Evolutionary conservation across 2,113 vertebrate species (phyloP).

Genomic region (Struthio camelus): DNA sequence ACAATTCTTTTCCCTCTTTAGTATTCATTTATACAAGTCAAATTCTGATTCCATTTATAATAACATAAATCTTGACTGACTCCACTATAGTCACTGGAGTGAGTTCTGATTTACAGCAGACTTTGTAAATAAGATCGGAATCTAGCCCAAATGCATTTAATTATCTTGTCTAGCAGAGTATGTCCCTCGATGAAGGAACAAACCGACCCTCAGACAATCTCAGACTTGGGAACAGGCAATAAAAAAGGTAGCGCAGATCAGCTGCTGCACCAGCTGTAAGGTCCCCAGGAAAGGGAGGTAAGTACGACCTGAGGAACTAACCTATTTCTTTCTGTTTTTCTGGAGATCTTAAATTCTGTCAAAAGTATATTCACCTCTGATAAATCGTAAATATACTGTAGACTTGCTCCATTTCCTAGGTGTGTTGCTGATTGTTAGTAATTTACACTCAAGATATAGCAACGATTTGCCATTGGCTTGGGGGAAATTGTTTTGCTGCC

Average conservation of each 20-base stretch:
- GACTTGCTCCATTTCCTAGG: conserved; percentile 71
- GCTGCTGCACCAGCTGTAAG: conserved; percentile 12
- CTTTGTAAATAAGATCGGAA: conserved; percentile 46
- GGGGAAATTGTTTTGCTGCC: conserved; percentile 71
- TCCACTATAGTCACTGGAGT: conserved; percentile 10
- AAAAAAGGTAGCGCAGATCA: conserved; percentile 44
- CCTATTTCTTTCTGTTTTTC: conserved; percentile 65
- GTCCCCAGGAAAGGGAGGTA: conserved; percentile 34
- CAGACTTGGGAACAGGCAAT: conserved; percentile 36
- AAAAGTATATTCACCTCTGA: conserved; percentile 64
- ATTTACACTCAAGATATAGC: conserved; percentile 73
- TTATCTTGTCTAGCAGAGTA: conserved; percentile 48
- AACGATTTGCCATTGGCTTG: conserved; percentile 72
- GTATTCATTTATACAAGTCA: conserved; percentile 50
- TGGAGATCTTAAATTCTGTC: conserved; percentile 69
- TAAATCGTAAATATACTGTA: conserved; percentile 70
- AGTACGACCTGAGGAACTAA: conserved; percentile 59
- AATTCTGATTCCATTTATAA: conserved; percentile 57
- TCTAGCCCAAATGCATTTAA: conserved; percentile 4
- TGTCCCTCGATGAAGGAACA: not conserved
- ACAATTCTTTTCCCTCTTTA: conserved; percentile 19
- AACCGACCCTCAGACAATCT: not conserved
- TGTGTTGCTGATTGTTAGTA: conserved; percentile 73
- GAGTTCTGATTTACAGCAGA: conserved; percentile 49
- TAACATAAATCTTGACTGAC: conserved; percentile 38